Evolutionary conservation across 2,113 vertebrate species (phyloP), one percentile per base, ranked within the genome.

Genomic region (Leptodactylus fuscus): DNA sequence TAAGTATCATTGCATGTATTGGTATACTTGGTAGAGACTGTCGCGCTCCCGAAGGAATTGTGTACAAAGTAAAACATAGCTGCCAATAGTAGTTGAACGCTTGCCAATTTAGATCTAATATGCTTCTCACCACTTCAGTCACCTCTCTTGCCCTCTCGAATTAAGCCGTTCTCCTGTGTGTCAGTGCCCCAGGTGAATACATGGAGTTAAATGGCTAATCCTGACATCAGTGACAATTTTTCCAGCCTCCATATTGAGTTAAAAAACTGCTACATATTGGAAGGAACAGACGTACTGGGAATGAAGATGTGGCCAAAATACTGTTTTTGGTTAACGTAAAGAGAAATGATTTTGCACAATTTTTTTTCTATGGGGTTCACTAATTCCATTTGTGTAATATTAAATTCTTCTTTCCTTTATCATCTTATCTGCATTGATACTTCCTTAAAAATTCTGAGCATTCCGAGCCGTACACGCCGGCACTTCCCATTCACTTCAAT

Each of bases 21-120:
- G 34, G 4, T 27, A 24, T 18, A 44, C 34, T 60, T 44, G 34
- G 77, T 44, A 80, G 10, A 27, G 22, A 41, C 36, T 27, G 36
- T 44, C 29, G 55, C 18, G 10, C n/a, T 60, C 77, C 53, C 77
- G 2, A 11, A 60, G 53, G 77, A 80, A 62, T 32, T 51, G 73
- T 32, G 48, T 76, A 76, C 55, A 62, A 41, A 41, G 22, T 60
- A 24, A 62, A 60, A 80, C n/a, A 7, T 44, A 58, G 22, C 34
- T 60, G 53, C 77, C 77, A 80, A 80, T 41, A 80, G 53, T 41
- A 60, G 77, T 60, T 60, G 77, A 60, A 80, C 9, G 1, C 44
- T 80, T 80, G 77, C 53, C 77, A 80, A 36, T 41, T 80, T 62
- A 27, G n/a, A 44, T n/a, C 53, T 80, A 80, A 80, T 80, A 34